phyloP scores from a whole-genome alignment of 1,140 invertebrate species.

The Diuraphis noxia region DNA sequence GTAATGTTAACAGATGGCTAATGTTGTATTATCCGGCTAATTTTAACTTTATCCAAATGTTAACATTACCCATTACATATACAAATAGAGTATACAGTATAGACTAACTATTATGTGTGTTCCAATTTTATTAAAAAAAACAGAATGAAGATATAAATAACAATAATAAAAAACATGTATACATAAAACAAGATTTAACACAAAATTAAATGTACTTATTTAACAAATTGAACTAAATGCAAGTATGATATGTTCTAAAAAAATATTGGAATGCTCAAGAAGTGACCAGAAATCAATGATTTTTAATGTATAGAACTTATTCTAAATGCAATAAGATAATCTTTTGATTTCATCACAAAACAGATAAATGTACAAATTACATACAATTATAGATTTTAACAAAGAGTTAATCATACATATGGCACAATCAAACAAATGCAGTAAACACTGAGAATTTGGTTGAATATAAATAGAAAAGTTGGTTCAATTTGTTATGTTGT shows the following conservation, averaged over 20 bases:
- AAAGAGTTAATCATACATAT: background rate
- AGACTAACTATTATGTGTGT: background rate
- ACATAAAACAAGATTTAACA: background rate
- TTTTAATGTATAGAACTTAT: background rate
- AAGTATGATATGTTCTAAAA: background rate
- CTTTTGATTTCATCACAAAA: background rate
- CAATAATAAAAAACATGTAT: background rate
- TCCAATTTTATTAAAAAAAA: background rate
- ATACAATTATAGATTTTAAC: background rate
- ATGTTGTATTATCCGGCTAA: no score
- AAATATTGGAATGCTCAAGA: background rate
- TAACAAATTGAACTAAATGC: background rate
- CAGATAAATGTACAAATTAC: background rate
- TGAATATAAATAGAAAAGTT: background rate
- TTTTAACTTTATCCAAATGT: no score
- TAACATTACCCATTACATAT: no score
- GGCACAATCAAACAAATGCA: background rate
- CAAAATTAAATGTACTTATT: background rate
- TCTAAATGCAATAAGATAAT: background rate
- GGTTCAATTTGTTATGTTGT: background rate
- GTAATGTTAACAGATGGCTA: no score
- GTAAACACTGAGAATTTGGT: background rate
- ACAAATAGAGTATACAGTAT: no score
- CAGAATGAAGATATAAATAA: background rate
- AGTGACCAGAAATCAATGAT: background rate